Conservation (phyloP, 1,140 invertebrate species). For the Ips typographus region DNA sequence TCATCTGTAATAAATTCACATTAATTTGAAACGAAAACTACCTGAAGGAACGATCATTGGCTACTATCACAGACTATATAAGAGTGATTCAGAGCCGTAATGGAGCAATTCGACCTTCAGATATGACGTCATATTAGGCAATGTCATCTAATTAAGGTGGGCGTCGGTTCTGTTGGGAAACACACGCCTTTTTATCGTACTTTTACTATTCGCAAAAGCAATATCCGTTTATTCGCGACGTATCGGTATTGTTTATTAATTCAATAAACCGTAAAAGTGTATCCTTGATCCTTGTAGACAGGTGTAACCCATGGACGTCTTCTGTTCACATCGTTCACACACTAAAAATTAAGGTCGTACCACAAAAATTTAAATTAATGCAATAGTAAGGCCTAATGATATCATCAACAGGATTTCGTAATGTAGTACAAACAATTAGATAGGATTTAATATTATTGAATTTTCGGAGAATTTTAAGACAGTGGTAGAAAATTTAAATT, state of each 20-base stretch:
- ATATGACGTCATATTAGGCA: conserved; percentile 16
- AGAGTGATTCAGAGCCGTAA: conserved; percentile 7
- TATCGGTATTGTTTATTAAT: background rate
- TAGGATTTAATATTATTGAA: too few relatives aligned
- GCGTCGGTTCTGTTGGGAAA: conserved; percentile 17
- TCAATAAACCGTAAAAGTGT: background rate
- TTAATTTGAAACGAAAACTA: background rate
- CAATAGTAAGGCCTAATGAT: too few relatives aligned
- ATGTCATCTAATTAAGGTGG: conserved; percentile 22
- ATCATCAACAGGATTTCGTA: too few relatives aligned
- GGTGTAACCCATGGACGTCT: background rate
- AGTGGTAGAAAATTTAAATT: too few relatives aligned
- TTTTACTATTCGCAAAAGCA: background rate
- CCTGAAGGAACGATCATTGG: conserved; percentile 1
- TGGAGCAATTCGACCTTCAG: conserved; percentile 13
- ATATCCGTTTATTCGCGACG: conserved; percentile 12
- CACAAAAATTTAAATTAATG: background rate
- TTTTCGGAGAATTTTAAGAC: too few relatives aligned
- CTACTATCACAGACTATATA: conserved; percentile 1
- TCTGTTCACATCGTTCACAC: too few relatives aligned
- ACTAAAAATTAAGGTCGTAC: background rate
- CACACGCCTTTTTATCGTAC: conserved; percentile 15
- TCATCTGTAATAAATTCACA: conserved; percentile 10
- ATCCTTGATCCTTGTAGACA: background rate
- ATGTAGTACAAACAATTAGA: too few relatives aligned